Evolutionary conservation across 2,888 invertebrate species (phyloP), one percentile per base, ranked within the genome.

Genomic region (Heterodera filipjevi): DNA sequence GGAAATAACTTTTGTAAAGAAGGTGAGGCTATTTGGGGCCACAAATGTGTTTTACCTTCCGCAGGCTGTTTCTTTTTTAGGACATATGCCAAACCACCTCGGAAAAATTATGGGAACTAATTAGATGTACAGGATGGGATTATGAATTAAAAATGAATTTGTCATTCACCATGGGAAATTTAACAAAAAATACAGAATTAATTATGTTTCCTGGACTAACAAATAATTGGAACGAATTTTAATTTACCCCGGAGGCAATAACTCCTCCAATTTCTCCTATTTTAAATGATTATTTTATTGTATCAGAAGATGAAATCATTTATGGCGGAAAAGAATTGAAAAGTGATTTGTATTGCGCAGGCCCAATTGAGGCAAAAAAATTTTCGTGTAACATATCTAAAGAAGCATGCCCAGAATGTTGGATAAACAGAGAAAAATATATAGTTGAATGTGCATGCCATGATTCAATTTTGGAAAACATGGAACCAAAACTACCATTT

Each of bases 221-320:
- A 14, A 14, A 30, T 46, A 27, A 32, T 27, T 71, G 71, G 71
- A 14, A 71, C 2, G 14, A 71, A 27, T 27, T 32, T 5, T 46
- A 22, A 71, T 30, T 71, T 30, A 71, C 71, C 2, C 46, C 46
- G 14, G 27, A n/a, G 14, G 71, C 44, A 46, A 71, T 71, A 10
- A 71, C 71, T 32, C 32, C 71, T 32, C 71, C 71, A 71, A 71
- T 71, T 12, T 27, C 71, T 12, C 71, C 71, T 3, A 32, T 71
- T 32, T 16, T 71, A 14, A 71, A 71, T 32, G 49, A 49, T 33
- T 27, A 71, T 27, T 71, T 71, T 71, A 71, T 71, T 32, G 49
- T 71, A 46, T 71, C 71, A 32, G 33, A 71, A 32, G 27, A 71
- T 32, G 49, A 27, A 27, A 71, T 32, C 14, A 30, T 49, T 14